Base-by-base conservation (phyloP, 1,140 invertebrate species). In the Bombus sibiricus region DNA sequence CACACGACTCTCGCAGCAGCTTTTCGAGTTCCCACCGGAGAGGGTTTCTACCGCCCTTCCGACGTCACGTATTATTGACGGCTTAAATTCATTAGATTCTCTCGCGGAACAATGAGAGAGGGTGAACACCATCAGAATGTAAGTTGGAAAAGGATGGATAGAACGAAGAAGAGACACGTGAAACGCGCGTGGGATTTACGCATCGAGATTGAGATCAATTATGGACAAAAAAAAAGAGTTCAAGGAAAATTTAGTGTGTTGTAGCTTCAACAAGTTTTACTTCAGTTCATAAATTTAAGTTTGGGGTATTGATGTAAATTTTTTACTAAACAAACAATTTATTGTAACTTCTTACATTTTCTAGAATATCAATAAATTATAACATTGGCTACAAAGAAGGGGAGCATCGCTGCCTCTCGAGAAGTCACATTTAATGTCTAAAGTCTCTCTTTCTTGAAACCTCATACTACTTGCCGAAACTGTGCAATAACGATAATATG, bases 81-180 rank as follows among this genome's bases (percentile, higher is more conserved):
- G 90, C 86, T 91, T 86, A 91, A 91, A 91, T 91, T 91, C 90
- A 91, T 91, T 91, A 91, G 88, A 88, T 86, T 86, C 78, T 89
- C 86, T 39, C 43, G 87, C 66, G 66, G 79, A 87, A 71, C 86
- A 18, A 34, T 6, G 62, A 62, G 71, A 72, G 86, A 47, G n/a
- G 72, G 41, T 53, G 59, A 37, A 59, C 22, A 57, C 84, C 66
- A n/a, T 62, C 75, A 39, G n/a, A 32, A 5, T 53, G 32, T 32
- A 53, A 81, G 43, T 9, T 8, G 22, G 37, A 76, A 28, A 22
- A 86, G 8, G 57, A 71, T 37, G 53, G 28, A 39, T 37, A 74
- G 59, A 66, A 69, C 10, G 28, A 34, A 66, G 62, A 32, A 53
- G 64, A 41, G 62, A 43, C 62, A 64, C 41, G 75, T 10, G 43